Conservation (phyloP, 2,888 invertebrate genomes). For the Eurytoma californica region DNA sequence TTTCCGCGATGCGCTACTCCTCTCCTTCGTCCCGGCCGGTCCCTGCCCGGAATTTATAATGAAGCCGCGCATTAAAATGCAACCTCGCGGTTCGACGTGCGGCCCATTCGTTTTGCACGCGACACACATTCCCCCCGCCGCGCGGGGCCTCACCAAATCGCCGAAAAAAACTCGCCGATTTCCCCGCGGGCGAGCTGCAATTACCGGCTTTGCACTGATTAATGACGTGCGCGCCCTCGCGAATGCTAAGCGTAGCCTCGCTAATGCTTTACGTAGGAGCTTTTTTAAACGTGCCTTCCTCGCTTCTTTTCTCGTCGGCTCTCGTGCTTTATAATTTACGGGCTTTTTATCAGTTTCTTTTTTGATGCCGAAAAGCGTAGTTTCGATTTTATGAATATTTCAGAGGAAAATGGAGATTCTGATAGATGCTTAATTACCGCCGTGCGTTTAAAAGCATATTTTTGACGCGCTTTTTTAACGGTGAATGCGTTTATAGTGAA, state of each 20-base stretch:
- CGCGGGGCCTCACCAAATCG: slow-evolving; percentile 16
- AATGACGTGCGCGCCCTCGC: slow-evolving; percentile 11
- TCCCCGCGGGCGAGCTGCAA: background rate
- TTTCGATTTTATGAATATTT: background rate
- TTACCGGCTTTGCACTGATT: slow-evolving; percentile 24
- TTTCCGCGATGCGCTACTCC: slow-evolving; percentile 49
- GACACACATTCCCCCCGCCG: slow-evolving; percentile 30
- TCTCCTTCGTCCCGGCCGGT: slow-evolving; percentile 45
- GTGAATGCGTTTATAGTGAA: background rate
- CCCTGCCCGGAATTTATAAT: slow-evolving; percentile 69
- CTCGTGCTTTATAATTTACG: too few species aligned
- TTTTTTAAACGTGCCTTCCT: background rate
- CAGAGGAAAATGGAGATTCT: too few species aligned
- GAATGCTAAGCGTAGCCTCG: background rate
- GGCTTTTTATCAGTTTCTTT: too few species aligned
- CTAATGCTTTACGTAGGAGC: background rate
- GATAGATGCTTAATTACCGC: too few species aligned
- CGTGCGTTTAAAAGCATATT: too few species aligned
- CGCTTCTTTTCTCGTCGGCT: background rate
- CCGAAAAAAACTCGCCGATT: slow-evolving; percentile 37
- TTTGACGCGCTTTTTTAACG: too few species aligned
- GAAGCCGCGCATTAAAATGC: slow-evolving; percentile 70
- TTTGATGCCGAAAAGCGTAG: background rate
- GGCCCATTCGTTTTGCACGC: slow-evolving; percentile 44
- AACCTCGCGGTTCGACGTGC: slow-evolving; percentile 60